Conservation (phyloP, 2,113 vertebrate genomes). For the Phyllostomus discolor region DNA sequence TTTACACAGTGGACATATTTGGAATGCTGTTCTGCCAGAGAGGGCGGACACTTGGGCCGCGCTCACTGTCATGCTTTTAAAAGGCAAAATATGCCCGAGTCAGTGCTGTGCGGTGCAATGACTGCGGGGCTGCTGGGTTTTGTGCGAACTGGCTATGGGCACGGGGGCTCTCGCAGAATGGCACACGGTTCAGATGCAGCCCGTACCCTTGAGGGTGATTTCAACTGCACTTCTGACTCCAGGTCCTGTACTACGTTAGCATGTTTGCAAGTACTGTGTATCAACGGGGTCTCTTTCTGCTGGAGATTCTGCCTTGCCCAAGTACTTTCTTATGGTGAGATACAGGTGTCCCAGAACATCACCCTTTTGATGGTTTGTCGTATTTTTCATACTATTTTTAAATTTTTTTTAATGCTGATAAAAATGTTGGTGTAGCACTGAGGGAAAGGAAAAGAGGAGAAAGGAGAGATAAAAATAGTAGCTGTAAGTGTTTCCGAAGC, state of each 20-base stretch:
- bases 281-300: not conserved
- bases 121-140: not conserved
- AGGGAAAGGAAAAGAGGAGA: not conserved
- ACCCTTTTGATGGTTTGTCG: not conserved
- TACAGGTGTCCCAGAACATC: not conserved
- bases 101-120: not conserved
- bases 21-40: constrained; percentile 24
- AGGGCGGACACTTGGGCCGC: constrained; percentile 22
- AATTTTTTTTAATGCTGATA: not conserved
- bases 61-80: not conserved
- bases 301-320: not conserved
- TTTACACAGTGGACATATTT: constrained; percentile 15
- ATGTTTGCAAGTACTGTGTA: not conserved
- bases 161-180: not conserved
- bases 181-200: not conserved
- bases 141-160: not conserved
- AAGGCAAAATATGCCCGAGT: constrained; percentile 19
- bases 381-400: not conserved
- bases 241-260: not conserved
- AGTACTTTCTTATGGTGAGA: not conserved
- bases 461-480: not conserved
- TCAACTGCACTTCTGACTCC: not conserved
- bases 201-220: not conserved
- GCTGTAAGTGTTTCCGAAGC: not conserved
- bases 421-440: not conserved